Conservation (phyloP, 2,113 vertebrate species). For the Platycercus adscitus region DNA sequence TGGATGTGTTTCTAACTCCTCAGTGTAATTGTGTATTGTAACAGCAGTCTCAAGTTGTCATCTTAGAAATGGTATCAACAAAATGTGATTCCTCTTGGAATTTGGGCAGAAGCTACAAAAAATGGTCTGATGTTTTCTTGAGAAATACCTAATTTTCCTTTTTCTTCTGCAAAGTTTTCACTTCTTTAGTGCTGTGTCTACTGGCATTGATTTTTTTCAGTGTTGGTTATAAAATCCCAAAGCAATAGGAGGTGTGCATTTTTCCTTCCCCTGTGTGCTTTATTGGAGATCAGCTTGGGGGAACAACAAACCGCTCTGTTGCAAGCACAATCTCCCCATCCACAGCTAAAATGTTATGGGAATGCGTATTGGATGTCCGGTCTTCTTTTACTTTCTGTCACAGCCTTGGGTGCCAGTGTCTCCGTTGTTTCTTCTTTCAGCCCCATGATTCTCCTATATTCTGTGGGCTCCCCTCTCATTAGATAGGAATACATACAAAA, state of each 20-base stretch:
- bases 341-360: neutral
- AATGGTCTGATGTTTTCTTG: neutral
- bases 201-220: neutral
- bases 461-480: neutral
- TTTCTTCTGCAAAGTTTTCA: neutral
- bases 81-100: neutral
- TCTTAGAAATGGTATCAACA: too few species aligned
- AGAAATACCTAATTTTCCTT: neutral
- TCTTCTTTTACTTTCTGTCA: neutral
- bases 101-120: neutral
- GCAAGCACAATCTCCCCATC: neutral
- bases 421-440: neutral
- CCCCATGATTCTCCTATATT: neutral
- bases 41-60: neutral
- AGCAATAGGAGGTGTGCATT: neutral
- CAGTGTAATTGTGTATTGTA: rapidly evolving
- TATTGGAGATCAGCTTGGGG: neutral
- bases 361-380: neutral
- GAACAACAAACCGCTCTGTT: neutral
- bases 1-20: neutral
- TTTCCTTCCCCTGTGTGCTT: neutral
- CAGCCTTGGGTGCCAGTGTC: neutral
- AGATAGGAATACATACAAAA: neutral
- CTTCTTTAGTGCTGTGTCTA: neutral
- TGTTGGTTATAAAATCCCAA: neutral